Evolutionary conservation across 2,888 invertebrate species (phyloP), one percentile per base, ranked within the genome.

Genomic region (Spicauda simplicius): DNA sequence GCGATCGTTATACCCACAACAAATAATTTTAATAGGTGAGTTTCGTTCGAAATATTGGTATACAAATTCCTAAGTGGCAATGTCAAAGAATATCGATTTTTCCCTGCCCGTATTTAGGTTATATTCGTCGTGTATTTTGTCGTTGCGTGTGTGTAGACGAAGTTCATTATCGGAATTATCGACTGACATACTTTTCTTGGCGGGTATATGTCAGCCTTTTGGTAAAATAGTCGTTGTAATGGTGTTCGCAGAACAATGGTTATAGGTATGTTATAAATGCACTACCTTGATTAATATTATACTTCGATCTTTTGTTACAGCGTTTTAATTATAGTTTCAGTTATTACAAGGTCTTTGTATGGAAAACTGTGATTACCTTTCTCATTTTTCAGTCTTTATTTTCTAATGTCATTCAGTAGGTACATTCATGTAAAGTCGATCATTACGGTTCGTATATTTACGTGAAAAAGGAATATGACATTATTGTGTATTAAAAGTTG

Each of bases 41-140:
- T 82, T 81, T 79, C 77, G 75, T 75, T 76, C 74, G 76, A 76
- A 69, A 71, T 74, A 75, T 76, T 74, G 80, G 77, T 79, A 74
- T 76, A 77, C 75, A 75, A 74, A 70, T 77, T 81, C 83, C 84
- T 86, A 88, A 86, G 87, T 85, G 79, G 79, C 77, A 77, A 79
- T 83, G 83, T 83, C 83, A 85, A n/a, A n/a, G 74, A 76, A 71
- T 92, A 93, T 93, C 83, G 93, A 93, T 93, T 93, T 93, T 93
- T 87, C 87, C 70, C 80, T 78, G 79, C 77, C 82, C 77, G 77
- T 86, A 84, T 86, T 87, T 86, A 89, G 90, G 91, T 92, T 91
- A 91, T 87, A 85, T 85, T 87, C 80, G 80, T 76, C 84, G 85
- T 86, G 86, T 90, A 87, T 87, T 86, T 80, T 74, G 80, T 79